Percentiles rank a stretch among this genome's conserved stretches.
Evolutionary conservation across 2,888 invertebrate genomes (phyloP).

Genomic region (Cephus pygmeus): DNA sequence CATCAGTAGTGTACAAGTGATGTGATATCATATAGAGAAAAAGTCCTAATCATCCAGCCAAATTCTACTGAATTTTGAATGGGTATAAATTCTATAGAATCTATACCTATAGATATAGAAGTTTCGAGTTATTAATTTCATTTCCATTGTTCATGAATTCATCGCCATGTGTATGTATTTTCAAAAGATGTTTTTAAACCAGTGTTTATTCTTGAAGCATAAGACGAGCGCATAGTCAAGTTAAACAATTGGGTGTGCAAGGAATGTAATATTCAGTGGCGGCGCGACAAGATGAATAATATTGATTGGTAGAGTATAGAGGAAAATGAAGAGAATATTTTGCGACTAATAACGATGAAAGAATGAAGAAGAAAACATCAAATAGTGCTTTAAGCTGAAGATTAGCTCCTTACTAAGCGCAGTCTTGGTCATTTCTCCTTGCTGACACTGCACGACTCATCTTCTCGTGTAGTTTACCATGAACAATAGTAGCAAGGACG

Average conservation of each 20-base stretch:
- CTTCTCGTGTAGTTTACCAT: constrained; percentile 13
- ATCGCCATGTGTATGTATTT: not conserved
- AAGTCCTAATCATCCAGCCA: no score
- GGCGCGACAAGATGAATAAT: not conserved
- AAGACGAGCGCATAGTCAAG: not conserved
- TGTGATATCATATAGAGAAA: no score
- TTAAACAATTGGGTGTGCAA: not conserved
- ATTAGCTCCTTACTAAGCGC: constrained; percentile 31
- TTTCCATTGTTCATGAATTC: not conserved
- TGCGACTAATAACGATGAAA: not conserved
- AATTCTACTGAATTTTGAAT: no score
- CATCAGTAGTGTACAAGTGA: not conserved
- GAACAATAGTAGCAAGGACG: not conserved
- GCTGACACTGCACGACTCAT: constrained; percentile 28
- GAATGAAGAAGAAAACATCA: not conserved
- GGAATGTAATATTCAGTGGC: not conserved
- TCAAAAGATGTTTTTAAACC: not conserved
- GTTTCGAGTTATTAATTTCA: no score
- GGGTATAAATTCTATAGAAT: no score
- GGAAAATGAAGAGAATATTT: not conserved
- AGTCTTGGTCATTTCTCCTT: constrained; percentile 34
- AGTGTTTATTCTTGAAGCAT: not conserved
- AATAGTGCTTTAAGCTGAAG: not conserved
- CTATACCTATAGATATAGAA: no score
- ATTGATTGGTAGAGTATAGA: not conserved